Conservation (phyloP, 2,888 invertebrate species). For the Sericinus montela region DNA sequence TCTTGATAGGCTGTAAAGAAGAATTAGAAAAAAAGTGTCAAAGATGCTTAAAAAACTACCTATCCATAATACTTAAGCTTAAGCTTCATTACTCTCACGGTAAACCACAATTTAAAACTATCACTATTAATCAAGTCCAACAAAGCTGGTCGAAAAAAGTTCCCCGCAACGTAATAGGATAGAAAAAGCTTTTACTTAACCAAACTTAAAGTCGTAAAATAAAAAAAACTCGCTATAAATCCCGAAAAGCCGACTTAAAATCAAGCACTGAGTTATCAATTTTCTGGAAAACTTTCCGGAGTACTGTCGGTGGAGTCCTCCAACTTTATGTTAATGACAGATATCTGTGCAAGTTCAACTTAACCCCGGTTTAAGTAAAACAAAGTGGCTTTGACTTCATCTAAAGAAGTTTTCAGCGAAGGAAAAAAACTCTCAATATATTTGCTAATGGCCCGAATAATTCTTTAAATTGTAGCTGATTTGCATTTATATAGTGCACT, state of each 20-base stretch:
- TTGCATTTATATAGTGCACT: constrained; percentile 28
- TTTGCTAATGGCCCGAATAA: constrained; percentile 39
- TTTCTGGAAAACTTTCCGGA: constrained; percentile 60
- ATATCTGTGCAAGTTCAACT: constrained; percentile 52
- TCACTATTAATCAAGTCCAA: constrained; percentile 15
- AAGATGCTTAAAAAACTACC: too few relatives aligned
- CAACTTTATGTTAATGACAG: constrained; percentile 70
- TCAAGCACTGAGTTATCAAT: constrained; percentile 62
- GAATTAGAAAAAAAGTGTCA: too few relatives aligned
- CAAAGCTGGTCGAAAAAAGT: constrained; percentile 14
- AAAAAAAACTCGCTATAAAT: constrained; percentile 41
- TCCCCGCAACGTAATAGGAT: constrained; percentile 12
- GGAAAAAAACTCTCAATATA: constrained; percentile 47
- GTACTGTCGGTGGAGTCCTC: constrained; percentile 47
- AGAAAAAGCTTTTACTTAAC: constrained; percentile 19
- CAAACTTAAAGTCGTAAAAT: constrained; percentile 20
- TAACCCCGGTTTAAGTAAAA: constrained; percentile 65
- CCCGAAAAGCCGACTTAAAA: constrained; percentile 53
- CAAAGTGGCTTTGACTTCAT: constrained; percentile 55
- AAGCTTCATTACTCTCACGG: background rate
- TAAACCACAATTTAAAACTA: constrained; percentile 15
- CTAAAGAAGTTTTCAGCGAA: constrained; percentile 38
- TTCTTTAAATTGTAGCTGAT: constrained; percentile 25
- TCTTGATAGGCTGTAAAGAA: too few relatives aligned
- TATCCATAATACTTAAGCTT: too few relatives aligned